Evolutionary conservation across 2,888 invertebrate species (phyloP).

Genomic region (Tetheella fluctuosa): DNA sequence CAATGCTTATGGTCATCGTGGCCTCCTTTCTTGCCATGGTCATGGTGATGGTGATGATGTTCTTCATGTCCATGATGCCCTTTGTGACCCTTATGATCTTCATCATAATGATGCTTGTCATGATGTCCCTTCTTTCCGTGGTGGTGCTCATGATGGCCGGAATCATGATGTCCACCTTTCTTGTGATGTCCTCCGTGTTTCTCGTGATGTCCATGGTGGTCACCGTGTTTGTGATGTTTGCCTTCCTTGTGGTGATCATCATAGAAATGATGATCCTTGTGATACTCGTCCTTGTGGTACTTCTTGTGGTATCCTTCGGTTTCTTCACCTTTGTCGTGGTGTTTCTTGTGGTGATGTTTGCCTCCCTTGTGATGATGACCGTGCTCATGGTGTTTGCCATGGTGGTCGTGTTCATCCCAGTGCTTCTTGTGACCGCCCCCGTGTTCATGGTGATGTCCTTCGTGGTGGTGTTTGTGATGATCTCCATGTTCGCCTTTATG

Average conservation of each 20-base stretch:
- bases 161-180: slow-evolving; percentile 91
- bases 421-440: slow-evolving; percentile 92
- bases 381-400: slow-evolving; percentile 90
- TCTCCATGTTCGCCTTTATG: slow-evolving; percentile 91
- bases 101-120: slow-evolving; percentile 92
- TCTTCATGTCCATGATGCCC: slow-evolving; percentile 91
- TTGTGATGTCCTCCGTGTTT: slow-evolving; percentile 91
- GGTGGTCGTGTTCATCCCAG: slow-evolving; percentile 89
- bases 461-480: slow-evolving; percentile 90
- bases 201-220: slow-evolving; percentile 90
- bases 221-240: slow-evolving; percentile 91
- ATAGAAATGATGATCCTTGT: slow-evolving; percentile 94
- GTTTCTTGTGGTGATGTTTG: slow-evolving; percentile 91
- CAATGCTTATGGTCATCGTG: slow-evolving; percentile 90
- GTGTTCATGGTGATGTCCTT: slow-evolving; percentile 89
- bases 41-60: slow-evolving; percentile 89
- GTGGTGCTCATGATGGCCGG: slow-evolving; percentile 89
- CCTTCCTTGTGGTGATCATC: slow-evolving; percentile 94
- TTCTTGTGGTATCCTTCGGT: slow-evolving; percentile 93
- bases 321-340: slow-evolving; percentile 93
- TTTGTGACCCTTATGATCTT: slow-evolving; percentile 91
- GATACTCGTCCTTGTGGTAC: slow-evolving; percentile 93
- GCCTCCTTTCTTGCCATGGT: slow-evolving; percentile 91
- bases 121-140: slow-evolving; percentile 92
- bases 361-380: slow-evolving; percentile 91